Evolutionary conservation across 2,797 vertebrate genomes (phyloP), one percentile per base, ranked within the genome.

Genomic region (Lagocephalus sceleratus): DNA sequence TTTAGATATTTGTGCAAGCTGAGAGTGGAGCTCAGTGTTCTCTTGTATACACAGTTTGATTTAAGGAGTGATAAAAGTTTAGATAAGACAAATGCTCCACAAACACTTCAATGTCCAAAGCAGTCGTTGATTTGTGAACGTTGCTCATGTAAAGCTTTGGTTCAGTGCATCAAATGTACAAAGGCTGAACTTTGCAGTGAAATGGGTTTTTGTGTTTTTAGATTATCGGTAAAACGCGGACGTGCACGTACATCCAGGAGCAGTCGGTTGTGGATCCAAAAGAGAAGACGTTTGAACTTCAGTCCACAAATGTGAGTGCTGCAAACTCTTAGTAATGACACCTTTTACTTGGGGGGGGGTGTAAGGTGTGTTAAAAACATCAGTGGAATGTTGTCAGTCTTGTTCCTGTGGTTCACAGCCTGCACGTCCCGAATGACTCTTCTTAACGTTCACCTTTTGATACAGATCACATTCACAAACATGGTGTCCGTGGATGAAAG

Each of bases 401-500:
- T 48, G 83, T 77, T 71, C 2, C 8, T 14, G 51, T 22, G 11
- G 29, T 45, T 17, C n/a, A 19, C 16, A 7, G 16, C 40, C 17
- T 10, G 15, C n/a, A 10, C 9, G 16, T 10, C 16, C 17, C n/a
- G 7, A 42, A 3, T 15, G 15, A 55, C 12, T 22, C 25, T 11
- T 23, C 1, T 44, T 17, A 10, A 55, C 35, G 17, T 51, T 44
- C 16, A 19, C 41, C 17, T 17, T 2, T 41, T 44, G 17, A 8
- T 20, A 0, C 77, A 99, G 97, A 97, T 99, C 82, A 96, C 94
- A 1, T 94, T 95, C 78, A 99, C 97, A 73, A 99, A 99, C 73
- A 79, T 98, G 63, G 95, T 98, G 42, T 99, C 97, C 0, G 97
- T 99, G 54, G 97, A 98, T 66, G 97, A 99, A 83, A 92, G 87